Evolutionary conservation across 2,888 invertebrate genomes (phyloP).

Genomic region (Cryptus viduatorius): DNA sequence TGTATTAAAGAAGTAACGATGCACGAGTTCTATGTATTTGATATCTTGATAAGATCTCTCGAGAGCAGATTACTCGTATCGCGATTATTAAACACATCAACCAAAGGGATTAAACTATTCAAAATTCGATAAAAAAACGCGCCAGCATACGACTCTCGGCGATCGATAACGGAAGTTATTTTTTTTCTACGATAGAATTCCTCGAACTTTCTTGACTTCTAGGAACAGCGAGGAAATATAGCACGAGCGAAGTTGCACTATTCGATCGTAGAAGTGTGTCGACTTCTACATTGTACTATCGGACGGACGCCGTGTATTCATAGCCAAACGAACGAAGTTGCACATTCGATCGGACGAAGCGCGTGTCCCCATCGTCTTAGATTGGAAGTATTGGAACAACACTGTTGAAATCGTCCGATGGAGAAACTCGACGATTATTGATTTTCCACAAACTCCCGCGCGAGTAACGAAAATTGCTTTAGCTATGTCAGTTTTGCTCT

Average conservation of each 20-base stretch:
- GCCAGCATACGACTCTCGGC: not conserved
- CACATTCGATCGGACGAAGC: not conserved
- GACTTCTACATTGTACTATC: not conserved
- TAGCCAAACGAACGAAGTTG: no score
- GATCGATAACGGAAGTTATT: not conserved
- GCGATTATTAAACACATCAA: not conserved
- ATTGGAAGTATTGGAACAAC: conserved; percentile 49
- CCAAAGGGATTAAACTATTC: not conserved
- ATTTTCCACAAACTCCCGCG: conserved; percentile 51
- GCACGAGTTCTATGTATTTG: not conserved
- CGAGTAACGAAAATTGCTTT: not conserved
- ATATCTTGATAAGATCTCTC: not conserved
- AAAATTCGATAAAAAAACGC: not conserved
- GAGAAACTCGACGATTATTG: conserved; percentile 58
- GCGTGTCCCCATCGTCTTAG: conserved; percentile 6
- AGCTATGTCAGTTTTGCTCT: not conserved
- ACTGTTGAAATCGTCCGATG: conserved; percentile 44
- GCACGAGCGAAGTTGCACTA: not conserved
- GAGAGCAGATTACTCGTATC: not conserved
- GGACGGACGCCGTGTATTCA: no score
- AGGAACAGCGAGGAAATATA: not conserved
- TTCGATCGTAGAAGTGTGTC: conserved; percentile 34
- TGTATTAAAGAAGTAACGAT: not conserved
- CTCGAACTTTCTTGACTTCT: not conserved
- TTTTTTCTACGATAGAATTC: not conserved